A percentile compares a stretch with the other conserved stretches of the same genome.
Conservation (phyloP, 2,888 invertebrate genomes). For the Agrotis exclamationis region DNA sequence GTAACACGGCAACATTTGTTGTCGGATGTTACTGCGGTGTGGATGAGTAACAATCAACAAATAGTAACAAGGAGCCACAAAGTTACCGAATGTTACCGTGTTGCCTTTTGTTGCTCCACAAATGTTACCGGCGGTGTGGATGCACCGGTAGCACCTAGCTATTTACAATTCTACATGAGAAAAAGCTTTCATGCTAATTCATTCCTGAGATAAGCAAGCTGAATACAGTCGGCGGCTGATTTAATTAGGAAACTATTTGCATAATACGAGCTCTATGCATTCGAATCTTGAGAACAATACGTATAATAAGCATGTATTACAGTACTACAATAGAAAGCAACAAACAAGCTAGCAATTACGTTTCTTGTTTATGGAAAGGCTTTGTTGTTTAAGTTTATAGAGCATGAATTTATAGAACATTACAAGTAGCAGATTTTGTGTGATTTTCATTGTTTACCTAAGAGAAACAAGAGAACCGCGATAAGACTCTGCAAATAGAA, state of each 20-base stretch:
- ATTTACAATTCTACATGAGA: neutral
- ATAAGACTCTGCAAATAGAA: neutral
- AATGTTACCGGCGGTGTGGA: too few relatives aligned
- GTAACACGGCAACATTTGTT: too few relatives aligned
- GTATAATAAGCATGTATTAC: constrained; percentile 15
- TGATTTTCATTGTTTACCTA: neutral
- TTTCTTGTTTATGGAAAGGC: constrained; percentile 15
- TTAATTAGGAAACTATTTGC: constrained; percentile 28
- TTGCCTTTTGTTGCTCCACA: too few relatives aligned
- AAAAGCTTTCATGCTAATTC: neutral
- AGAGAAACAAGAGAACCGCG: neutral
- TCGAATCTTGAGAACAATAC: constrained; percentile 24
- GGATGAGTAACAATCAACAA: too few relatives aligned
- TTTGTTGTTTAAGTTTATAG: constrained; percentile 17
- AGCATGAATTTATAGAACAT: constrained; percentile 7
- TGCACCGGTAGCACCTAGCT: constrained; percentile 1
- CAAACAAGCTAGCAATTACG: constrained; percentile 1
- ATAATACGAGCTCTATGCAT: constrained; percentile 16
- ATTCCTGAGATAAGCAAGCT: neutral
- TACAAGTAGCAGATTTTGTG: neutral
- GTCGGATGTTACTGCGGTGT: too few relatives aligned
- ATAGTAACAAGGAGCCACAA: too few relatives aligned
- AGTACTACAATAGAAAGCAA: constrained; percentile 34
- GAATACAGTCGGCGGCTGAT: constrained; percentile 1
- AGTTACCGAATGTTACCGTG: too few relatives aligned